Evolutionary conservation across 1,140 invertebrate genomes (phyloP).

Genomic region (Copidosoma floridanum): DNA sequence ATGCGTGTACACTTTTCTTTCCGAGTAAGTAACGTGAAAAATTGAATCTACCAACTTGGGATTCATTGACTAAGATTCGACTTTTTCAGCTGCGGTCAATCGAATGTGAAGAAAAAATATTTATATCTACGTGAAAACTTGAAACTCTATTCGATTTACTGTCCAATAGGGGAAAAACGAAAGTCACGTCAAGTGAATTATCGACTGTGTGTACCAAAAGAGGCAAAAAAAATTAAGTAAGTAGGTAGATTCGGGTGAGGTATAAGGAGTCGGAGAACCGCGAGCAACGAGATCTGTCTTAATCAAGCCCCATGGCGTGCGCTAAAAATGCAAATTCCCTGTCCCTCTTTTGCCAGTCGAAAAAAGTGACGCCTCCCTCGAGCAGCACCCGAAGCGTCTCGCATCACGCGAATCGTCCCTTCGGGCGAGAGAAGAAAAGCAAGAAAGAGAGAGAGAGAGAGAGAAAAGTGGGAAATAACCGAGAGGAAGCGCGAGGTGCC

Average conservation of each 20-base stretch:
- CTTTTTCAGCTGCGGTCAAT: too few species aligned
- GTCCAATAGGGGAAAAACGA: background rate
- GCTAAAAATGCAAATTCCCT: conserved; percentile 42
- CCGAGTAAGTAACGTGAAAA: background rate
- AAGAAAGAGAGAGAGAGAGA: background rate
- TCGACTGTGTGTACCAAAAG: background rate
- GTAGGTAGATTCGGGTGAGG: too few species aligned
- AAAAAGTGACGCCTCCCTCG: background rate
- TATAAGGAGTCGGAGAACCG: conserved; percentile 27
- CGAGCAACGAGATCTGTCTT: conserved; percentile 38
- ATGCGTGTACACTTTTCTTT: background rate
- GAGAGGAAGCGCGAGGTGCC: background rate
- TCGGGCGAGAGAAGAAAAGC: too few species aligned
- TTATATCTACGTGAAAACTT: too few species aligned
- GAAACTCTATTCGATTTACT: background rate
- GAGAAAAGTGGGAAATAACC: too few species aligned
- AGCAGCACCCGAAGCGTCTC: too few species aligned
- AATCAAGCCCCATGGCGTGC: conserved; percentile 37
- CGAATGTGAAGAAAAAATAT: too few species aligned
- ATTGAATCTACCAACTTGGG: too few species aligned
- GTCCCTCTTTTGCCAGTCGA: background rate
- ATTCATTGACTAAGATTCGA: too few species aligned
- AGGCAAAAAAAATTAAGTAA: background rate
- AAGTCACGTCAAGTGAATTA: conserved; percentile 11
- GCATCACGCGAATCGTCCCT: conserved; percentile 5